Percentiles rank a stretch among this genome's conserved stretches.
These are phyloP conservation scores for Pseudopleuronectes americanus DNA, from an alignment of 2,797 vertebrate species.

Conservation along the genomic window DNA sequence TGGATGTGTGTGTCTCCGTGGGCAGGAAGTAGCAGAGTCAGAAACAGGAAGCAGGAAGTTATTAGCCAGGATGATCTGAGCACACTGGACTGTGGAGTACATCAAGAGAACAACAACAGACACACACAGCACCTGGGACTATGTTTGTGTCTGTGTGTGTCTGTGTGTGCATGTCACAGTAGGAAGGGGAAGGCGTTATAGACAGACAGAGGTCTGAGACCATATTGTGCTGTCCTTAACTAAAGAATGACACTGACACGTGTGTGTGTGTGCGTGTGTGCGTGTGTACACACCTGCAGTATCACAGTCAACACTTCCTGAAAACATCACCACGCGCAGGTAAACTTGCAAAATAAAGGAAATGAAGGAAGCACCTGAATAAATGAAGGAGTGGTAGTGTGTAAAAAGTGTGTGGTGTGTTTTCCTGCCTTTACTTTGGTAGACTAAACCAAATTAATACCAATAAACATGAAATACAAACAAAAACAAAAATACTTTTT, in stretches of 20 bases:
- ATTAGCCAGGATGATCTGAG: slow-evolving; percentile 82
- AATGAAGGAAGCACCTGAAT: slow-evolving; percentile 73
- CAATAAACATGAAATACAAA: slow-evolving; percentile 32
- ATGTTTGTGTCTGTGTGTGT: slow-evolving; percentile 25
- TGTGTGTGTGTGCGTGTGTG: too few relatives aligned
- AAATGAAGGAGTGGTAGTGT: slow-evolving; percentile 43
- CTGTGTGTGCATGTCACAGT: slow-evolving; percentile 11
- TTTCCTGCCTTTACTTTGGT: slow-evolving; percentile 34
- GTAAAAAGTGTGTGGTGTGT: slow-evolving; percentile 29
- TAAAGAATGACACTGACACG: slow-evolving; percentile 11
- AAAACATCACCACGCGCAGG: slow-evolving; percentile 62
- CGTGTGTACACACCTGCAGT: slow-evolving; percentile 48
- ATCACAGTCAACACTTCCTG: slow-evolving; percentile 66
- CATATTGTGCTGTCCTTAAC: slow-evolving; percentile 41
- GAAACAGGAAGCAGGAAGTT: slow-evolving; percentile 85
- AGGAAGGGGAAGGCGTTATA: slow-evolving; percentile 58
- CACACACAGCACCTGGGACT: slow-evolving; percentile 43
- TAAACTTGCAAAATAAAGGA: slow-evolving; percentile 63
- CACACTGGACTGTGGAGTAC: slow-evolving; percentile 76
- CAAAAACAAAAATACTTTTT: neutral
- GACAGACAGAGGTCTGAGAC: slow-evolving; percentile 48
- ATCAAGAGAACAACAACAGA: slow-evolving; percentile 77
- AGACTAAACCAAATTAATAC: slow-evolving; percentile 35
- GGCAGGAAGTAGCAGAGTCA: slow-evolving; percentile 73
- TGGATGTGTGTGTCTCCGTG: slow-evolving; percentile 35